Evolutionary conservation across 2,888 invertebrate genomes (phyloP).

Genomic region (Galerucella pusilla): DNA sequence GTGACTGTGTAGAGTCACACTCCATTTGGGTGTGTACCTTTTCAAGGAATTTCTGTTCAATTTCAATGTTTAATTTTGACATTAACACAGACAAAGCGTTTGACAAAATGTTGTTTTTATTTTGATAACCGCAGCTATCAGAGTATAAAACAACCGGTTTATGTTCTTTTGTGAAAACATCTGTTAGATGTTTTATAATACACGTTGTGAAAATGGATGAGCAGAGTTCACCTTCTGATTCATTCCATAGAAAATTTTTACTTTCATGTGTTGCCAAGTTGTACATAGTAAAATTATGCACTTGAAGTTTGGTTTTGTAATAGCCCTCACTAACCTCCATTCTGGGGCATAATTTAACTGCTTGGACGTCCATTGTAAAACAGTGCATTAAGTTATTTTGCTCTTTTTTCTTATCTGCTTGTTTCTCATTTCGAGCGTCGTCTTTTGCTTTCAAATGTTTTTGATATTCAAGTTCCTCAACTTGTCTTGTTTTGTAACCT

Average conservation of each 20-base stretch:
- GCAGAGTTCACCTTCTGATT: slow-evolving; percentile 34
- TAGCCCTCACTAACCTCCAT: slow-evolving; percentile 52
- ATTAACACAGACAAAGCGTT: slow-evolving; percentile 32
- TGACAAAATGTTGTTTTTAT: slow-evolving; percentile 31
- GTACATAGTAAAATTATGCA: slow-evolving; percentile 44
- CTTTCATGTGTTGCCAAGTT: slow-evolving; percentile 48
- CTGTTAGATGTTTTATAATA: slow-evolving; percentile 32
- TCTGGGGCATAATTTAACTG: slow-evolving; percentile 52
- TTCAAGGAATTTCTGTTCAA: slow-evolving; percentile 35
- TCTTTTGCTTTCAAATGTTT: slow-evolving; percentile 35
- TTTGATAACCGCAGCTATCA: slow-evolving; percentile 2
- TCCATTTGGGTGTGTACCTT: slow-evolving; percentile 20
- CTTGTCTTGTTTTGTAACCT: slow-evolving; percentile 24
- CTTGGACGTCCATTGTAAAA: slow-evolving; percentile 43
- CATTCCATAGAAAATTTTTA: slow-evolving; percentile 39
- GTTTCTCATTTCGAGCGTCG: slow-evolving; percentile 34
- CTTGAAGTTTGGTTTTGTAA: slow-evolving; percentile 49
- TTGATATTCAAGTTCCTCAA: slow-evolving; percentile 8
- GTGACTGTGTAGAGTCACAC: not conserved
- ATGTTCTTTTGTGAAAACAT: slow-evolving; percentile 9
- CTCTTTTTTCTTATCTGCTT: slow-evolving; percentile 31
- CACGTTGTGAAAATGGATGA: slow-evolving; percentile 28
- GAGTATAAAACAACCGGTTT: slow-evolving; percentile 15
- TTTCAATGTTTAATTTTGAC: slow-evolving; percentile 27
- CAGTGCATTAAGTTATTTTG: slow-evolving; percentile 29